Evolutionary conservation across 2,888 invertebrate genomes (phyloP).

Genomic region (Metopia argyrocephala): DNA sequence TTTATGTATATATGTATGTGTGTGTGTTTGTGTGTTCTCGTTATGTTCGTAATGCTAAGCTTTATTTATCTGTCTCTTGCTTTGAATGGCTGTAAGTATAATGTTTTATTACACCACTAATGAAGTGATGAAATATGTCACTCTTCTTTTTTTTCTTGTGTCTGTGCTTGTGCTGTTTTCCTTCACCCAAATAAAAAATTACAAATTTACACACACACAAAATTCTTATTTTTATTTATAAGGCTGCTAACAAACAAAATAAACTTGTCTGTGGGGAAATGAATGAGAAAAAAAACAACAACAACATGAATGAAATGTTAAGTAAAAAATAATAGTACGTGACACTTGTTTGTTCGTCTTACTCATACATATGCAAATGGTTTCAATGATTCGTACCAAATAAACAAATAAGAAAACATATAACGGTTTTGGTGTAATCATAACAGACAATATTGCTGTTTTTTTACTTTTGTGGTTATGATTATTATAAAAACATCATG

Average conservation of each 20-base stretch:
- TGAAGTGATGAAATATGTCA: slow-evolving; percentile 57
- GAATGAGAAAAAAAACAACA: not conserved
- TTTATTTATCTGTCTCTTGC: not conserved
- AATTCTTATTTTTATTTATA: not conserved
- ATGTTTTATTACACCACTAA: slow-evolving; percentile 48
- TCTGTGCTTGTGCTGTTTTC: slow-evolving; percentile 1
- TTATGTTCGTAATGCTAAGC: no score
- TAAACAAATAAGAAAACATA: not conserved
- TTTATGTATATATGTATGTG: no score
- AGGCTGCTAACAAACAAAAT: not conserved
- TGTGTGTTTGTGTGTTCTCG: no score
- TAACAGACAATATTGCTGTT: not conserved
- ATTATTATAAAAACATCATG: not conserved
- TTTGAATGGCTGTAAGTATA: slow-evolving; percentile 8
- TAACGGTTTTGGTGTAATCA: not conserved
- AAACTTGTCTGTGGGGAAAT: slow-evolving; percentile 13
- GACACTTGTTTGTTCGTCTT: slow-evolving; percentile 28
- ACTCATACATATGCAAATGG: not conserved
- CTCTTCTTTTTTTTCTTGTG: not conserved
- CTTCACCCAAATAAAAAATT: not conserved
- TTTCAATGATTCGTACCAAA: not conserved
- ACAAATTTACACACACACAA: not conserved
- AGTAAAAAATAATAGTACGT: slow-evolving; percentile 36
- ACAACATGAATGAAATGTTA: not conserved
- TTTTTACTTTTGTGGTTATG: slow-evolving; percentile 7